These are phyloP conservation scores for Epistrophella euchroma DNA, from an alignment of 2,888 invertebrate genomes.

Conservation along the genomic window DNA sequence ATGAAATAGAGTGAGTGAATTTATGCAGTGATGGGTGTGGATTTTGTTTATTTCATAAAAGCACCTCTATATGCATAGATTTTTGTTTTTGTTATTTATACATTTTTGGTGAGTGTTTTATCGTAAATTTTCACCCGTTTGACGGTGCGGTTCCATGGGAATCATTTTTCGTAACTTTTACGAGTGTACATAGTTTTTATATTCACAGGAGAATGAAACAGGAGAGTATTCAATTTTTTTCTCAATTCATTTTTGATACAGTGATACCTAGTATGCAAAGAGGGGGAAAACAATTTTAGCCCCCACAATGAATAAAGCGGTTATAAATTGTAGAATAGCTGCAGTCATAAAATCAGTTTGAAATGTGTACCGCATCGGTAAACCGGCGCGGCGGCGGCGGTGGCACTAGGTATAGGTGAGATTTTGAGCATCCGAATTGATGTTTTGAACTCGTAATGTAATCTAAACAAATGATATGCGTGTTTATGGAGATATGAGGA, in stretches of 20 bases:
- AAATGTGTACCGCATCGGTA: slow-evolving; percentile 56
- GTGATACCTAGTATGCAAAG: slow-evolving; percentile 15
- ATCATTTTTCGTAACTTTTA: slow-evolving; percentile 17
- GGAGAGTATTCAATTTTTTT: no score
- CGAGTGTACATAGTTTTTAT: slow-evolving; percentile 30
- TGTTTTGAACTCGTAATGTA: slow-evolving; percentile 49
- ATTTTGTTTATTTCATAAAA: slow-evolving; percentile 55
- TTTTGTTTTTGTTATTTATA: background rate
- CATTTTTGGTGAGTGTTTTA: slow-evolving; percentile 26
- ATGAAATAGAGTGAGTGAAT: background rate
- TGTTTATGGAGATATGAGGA: background rate
- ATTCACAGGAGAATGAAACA: slow-evolving; percentile 19
- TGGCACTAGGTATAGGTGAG: background rate
- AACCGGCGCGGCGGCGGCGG: no score
- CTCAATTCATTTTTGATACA: slow-evolving; percentile 22
- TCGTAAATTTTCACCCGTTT: slow-evolving; percentile 49
- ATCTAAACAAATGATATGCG: slow-evolving; percentile 31
- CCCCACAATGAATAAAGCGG: slow-evolving; percentile 50
- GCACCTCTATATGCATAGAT: slow-evolving; percentile 8
- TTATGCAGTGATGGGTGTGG: no score
- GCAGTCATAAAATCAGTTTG: slow-evolving; percentile 69
- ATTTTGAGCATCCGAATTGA: slow-evolving; percentile 36
- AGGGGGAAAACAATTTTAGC: slow-evolving; percentile 14
- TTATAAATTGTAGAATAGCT: slow-evolving; percentile 65
- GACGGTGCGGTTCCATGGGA: background rate